These are phyloP conservation scores for Drosophila kohkoa DNA, from an alignment of 1,140 invertebrate genomes.

Conservation along the genomic window DNA sequence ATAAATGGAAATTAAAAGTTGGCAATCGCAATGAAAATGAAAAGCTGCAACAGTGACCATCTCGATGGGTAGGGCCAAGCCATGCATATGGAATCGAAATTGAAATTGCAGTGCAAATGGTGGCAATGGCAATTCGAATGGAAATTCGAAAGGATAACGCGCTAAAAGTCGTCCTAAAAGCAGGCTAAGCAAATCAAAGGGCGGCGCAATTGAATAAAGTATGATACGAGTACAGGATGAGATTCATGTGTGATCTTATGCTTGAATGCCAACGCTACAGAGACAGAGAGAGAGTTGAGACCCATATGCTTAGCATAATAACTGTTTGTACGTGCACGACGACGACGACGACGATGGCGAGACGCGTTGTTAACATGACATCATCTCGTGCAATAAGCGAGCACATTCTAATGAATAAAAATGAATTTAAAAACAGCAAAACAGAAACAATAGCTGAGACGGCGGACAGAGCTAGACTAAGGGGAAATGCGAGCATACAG, in stretches of 20 bases:
- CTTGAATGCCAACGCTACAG: not conserved
- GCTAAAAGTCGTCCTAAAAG: slow-evolving; percentile 4
- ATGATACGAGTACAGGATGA: slow-evolving; percentile 34
- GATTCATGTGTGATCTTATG: slow-evolving; percentile 34
- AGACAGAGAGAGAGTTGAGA: not conserved
- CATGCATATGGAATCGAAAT: slow-evolving; percentile 37
- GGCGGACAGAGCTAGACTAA: not conserved
- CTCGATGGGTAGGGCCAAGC: not conserved
- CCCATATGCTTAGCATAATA: slow-evolving; percentile 58
- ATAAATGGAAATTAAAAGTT: slow-evolving; percentile 75
- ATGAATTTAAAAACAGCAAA: slow-evolving; percentile 65
- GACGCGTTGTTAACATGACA: slow-evolving; percentile 64
- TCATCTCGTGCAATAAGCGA: slow-evolving; percentile 58
- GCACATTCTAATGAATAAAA: slow-evolving; percentile 70
- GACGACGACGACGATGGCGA: not conserved
- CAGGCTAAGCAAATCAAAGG: slow-evolving; percentile 24
- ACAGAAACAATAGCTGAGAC: slow-evolving; percentile 13
- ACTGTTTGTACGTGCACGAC: slow-evolving; percentile 43
- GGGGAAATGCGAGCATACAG: not conserved
- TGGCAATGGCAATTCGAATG: slow-evolving; percentile 2
- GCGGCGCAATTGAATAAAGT: slow-evolving; percentile 53
- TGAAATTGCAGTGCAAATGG: slow-evolving; percentile 13
- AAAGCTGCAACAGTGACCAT: slow-evolving; percentile 16
- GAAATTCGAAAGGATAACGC: slow-evolving; percentile 7
- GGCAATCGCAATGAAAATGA: slow-evolving; percentile 24